Conservation (phyloP, 2,888 invertebrate genomes). For the Caenorhabditis virilis region DNA sequence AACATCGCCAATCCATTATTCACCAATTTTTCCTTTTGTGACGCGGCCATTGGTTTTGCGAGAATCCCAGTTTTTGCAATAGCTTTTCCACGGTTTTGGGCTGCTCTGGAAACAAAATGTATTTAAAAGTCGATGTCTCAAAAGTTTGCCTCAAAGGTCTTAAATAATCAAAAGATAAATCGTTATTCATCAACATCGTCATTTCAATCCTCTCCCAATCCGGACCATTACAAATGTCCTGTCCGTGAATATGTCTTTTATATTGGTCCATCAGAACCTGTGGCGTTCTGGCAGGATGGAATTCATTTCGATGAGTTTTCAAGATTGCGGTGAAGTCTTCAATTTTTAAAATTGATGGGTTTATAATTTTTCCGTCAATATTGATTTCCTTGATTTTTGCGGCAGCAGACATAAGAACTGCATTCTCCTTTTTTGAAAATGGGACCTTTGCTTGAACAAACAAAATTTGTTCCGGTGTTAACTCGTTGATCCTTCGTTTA, state of each 20-base stretch:
- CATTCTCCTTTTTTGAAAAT: conserved; percentile 87
- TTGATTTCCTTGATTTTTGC: neutral
- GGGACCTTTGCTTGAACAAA: conserved; percentile 73
- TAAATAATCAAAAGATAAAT: conserved; percentile 1
- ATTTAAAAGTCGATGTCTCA: neutral
- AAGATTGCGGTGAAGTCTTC: conserved; percentile 83
- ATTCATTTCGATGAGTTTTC: conserved; percentile 69
- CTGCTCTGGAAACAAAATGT: neutral
- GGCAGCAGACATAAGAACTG: conserved; percentile 80
- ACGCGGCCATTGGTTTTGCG: too few relatives aligned
- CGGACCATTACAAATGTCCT: neutral
- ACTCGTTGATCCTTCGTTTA: conserved; percentile 42
- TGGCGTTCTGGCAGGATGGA: conserved; percentile 86
- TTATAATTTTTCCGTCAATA: too few relatives aligned
- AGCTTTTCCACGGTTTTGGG: too few relatives aligned
- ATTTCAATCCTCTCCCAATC: conserved; percentile 6
- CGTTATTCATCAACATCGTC: neutral
- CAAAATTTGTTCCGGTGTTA: conserved; percentile 34
- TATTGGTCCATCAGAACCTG: conserved; percentile 80
- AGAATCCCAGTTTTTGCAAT: too few relatives aligned
- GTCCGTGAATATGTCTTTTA: neutral
- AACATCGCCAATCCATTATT: conserved; percentile 48
- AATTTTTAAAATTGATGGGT: conserved; percentile 61
- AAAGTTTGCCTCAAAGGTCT: conserved; percentile 7
- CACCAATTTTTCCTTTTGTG: conserved; percentile 22